A percentile compares a stretch with the other conserved stretches of the same genome.
These are phyloP conservation scores for Channa argus DNA, from an alignment of 2,113 vertebrate genomes.

Conservation along the genomic window DNA sequence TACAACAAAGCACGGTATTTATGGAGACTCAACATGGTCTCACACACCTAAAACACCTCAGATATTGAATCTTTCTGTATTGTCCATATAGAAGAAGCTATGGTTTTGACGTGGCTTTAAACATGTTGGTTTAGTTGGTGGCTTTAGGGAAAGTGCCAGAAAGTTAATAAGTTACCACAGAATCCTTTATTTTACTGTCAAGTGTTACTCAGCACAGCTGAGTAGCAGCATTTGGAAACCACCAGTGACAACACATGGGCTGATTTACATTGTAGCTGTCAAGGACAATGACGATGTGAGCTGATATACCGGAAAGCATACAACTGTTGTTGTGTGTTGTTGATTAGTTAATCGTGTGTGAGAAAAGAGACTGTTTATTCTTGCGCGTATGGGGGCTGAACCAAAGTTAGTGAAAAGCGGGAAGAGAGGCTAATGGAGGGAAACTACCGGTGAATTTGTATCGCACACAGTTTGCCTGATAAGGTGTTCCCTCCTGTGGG, in stretches of 20 bases:
- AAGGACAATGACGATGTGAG: slow-evolving; percentile 21
- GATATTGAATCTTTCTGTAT: not conserved
- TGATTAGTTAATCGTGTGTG: slow-evolving; percentile 20
- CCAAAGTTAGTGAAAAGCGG: slow-evolving; percentile 29
- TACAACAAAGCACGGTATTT: no score
- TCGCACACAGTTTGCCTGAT: slow-evolving; percentile 43
- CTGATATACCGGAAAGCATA: slow-evolving; percentile 33
- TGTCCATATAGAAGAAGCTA: not conserved
- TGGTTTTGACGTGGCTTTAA: no score
- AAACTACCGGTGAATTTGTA: slow-evolving; percentile 46
- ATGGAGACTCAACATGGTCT: not conserved
- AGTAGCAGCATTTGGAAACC: slow-evolving; percentile 45
- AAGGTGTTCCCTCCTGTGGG: slow-evolving; percentile 41
- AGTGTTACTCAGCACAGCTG: slow-evolving; percentile 16
- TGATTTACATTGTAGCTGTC: slow-evolving; percentile 43
- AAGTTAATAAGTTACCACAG: not conserved
- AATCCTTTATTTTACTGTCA: not conserved
- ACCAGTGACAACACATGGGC: slow-evolving; percentile 2
- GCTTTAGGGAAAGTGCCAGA: no score
- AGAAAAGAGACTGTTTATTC: not conserved
- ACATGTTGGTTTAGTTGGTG: no score
- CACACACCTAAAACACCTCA: not conserved
- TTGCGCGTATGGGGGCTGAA: not conserved
- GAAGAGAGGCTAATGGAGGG: slow-evolving; percentile 32
- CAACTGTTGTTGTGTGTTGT: no score